phyloP scores from a whole-genome alignment of 2,888 invertebrate species.

The Drosophila siamana region DNA sequence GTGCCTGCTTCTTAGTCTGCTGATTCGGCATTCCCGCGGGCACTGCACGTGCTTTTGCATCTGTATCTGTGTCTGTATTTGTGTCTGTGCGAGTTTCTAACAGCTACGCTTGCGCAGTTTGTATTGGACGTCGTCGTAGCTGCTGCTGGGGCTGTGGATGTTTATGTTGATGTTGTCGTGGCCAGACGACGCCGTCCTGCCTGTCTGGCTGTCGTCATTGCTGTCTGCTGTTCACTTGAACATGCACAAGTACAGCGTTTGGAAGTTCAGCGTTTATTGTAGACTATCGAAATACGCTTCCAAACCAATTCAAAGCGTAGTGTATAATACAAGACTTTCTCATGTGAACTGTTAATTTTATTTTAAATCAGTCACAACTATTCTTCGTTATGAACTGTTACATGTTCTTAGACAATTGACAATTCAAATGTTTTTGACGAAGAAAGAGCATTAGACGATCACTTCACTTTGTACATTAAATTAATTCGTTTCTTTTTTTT shows the following conservation, averaged over 20 bases:
- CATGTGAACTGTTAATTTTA: too few species aligned
- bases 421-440: not conserved
- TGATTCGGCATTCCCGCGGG: slow-evolving; percentile 34
- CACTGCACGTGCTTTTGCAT: slow-evolving; percentile 64
- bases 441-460: not conserved
- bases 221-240: slow-evolving; percentile 73
- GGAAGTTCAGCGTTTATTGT: slow-evolving; percentile 12
- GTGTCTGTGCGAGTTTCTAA: slow-evolving; percentile 56
- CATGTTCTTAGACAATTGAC: too few species aligned
- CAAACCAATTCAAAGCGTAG: too few species aligned
- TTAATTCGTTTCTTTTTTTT: not conserved
- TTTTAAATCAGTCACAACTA: too few species aligned
- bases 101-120: slow-evolving; percentile 68
- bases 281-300: slow-evolving; percentile 12
- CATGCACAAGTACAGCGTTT: slow-evolving; percentile 66
- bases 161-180: slow-evolving; percentile 30
- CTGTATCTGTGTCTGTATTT: slow-evolving; percentile 30
- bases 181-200: slow-evolving; percentile 54
- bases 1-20: slow-evolving; percentile 30
- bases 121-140: slow-evolving; percentile 33
- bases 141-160: slow-evolving; percentile 23
- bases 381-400: too few species aligned
- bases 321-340: too few species aligned
- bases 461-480: not conserved
- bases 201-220: slow-evolving; percentile 36